Percentiles rank a stretch among this genome's conserved stretches.
Evolutionary conservation across 2,888 invertebrate species (phyloP).

Genomic region (Schizaphis graminum): DNA sequence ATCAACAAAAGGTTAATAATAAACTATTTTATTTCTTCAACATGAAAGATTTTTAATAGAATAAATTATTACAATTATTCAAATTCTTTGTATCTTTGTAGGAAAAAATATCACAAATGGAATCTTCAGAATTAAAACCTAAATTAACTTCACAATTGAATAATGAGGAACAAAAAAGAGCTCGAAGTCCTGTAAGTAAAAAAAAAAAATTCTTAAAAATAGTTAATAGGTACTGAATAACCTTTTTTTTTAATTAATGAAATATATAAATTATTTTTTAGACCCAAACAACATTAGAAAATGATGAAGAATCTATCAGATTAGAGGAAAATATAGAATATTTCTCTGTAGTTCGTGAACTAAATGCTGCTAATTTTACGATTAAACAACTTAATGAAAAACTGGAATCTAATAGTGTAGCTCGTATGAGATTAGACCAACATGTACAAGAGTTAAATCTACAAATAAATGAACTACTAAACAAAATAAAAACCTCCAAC

Average conservation of each 20-base stretch:
- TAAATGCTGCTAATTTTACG: constrained; percentile 9
- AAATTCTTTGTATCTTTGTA: not conserved
- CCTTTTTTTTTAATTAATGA: not conserved
- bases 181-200: constrained; percentile 33
- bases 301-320: not conserved
- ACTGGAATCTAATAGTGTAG: constrained; percentile 50
- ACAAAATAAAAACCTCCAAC: constrained; percentile 40
- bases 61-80: not conserved
- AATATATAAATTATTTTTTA: not conserved
- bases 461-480: constrained; percentile 52
- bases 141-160: not conserved
- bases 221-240: not conserved
- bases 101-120: constrained; percentile 34
- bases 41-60: not conserved
- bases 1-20: constrained; percentile 35
- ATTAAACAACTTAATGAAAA: constrained; percentile 49
- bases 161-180: constrained; percentile 9
- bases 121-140: not conserved
- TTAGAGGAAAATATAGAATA: not conserved
- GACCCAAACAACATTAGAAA: not conserved
- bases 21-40: not conserved
- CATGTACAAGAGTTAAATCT: constrained; percentile 54
- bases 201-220: not conserved
- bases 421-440: constrained; percentile 32
- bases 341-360: constrained; percentile 12